Percentiles rank a stretch among this genome's conserved stretches.
phyloP scores from a whole-genome alignment of 2,113 vertebrate species.

The Rhynchomys soricoides region DNA sequence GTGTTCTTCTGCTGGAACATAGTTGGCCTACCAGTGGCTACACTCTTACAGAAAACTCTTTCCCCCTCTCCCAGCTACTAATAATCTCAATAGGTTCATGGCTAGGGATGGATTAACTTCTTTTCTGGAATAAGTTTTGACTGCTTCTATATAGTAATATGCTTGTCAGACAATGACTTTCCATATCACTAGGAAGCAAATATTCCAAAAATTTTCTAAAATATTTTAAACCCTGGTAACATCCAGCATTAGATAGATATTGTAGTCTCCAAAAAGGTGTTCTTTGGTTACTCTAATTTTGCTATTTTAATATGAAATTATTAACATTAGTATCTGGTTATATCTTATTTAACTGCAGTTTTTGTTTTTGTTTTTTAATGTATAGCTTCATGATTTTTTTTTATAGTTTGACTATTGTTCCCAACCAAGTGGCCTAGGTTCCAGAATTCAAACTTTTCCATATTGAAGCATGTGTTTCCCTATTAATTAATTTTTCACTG shows the following conservation, averaged over 20 bases:
- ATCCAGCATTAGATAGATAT: background rate
- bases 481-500: background rate
- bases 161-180: background rate
- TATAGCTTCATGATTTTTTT: background rate
- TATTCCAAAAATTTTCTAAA: conserved; percentile 16
- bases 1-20: background rate
- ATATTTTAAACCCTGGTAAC: background rate
- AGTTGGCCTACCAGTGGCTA: background rate
- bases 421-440: background rate
- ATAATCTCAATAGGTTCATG: background rate
- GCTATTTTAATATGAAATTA: background rate
- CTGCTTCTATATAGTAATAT: background rate
- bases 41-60: background rate
- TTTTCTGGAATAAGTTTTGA: background rate
- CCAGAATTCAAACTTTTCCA: background rate
- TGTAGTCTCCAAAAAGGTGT: background rate
- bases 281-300: conserved; percentile 16
- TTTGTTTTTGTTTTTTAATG: conserved; percentile 40
- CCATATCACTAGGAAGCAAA: background rate
- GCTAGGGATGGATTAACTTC: too few species aligned
- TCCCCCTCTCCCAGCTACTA: background rate
- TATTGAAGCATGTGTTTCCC: background rate
- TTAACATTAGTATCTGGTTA: background rate
- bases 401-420: background rate
- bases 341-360: background rate